Base-by-base conservation (phyloP, 2,888 invertebrate species). In the Tetramorium bicarinatum region DNA sequence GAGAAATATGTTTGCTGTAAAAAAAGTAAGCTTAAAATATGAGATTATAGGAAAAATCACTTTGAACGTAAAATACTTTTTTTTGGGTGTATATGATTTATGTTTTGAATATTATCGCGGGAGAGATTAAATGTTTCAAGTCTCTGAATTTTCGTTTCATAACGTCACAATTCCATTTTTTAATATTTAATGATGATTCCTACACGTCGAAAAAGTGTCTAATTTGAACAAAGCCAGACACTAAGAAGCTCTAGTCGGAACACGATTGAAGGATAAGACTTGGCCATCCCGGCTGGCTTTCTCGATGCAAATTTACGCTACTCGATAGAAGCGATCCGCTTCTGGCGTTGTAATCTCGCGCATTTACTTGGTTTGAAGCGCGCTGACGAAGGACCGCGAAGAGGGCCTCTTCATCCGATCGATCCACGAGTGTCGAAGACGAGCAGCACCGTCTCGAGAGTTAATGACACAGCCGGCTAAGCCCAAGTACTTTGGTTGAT, bases 361-460 rank as follows among this genome's bases (percentile, higher is more conserved):
- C 71, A 6, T 69, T 79, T 69, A 69, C 21, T 47, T 29, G 54
- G 69, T 87, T 87, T 88, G 71, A 79, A 75, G 83, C 54, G 38
- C 54, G 52, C 76, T 75, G 66, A 66, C 56, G 69, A 71, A 61
- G 59, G 59, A 69, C 18, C 61, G 38, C 61, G 56, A 18, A 66
- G 71, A 66, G 44, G 44, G 49, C 49, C 72, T 81, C 81, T 84
- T 81, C 59, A 84, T n/a, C 34, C 64, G 54, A 25, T 77, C 54
- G 77, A 77, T 67, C 88, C 87, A 41, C 49, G 74, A 52, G 79
- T 84, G 76, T 84, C 87, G 87, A 84, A 88, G 88, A 89, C 88
- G 90, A 90, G 86, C 87, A 81, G 89, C 67, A 29, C 29, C 88
- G 89, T 91, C 91, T 91, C 90, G 87, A 91, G 90, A 91, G 91